Percentiles rank a stretch among this genome's conserved stretches.
phyloP scores from a whole-genome alignment of 2,888 invertebrate genomes.

The Athalia circularis region DNA sequence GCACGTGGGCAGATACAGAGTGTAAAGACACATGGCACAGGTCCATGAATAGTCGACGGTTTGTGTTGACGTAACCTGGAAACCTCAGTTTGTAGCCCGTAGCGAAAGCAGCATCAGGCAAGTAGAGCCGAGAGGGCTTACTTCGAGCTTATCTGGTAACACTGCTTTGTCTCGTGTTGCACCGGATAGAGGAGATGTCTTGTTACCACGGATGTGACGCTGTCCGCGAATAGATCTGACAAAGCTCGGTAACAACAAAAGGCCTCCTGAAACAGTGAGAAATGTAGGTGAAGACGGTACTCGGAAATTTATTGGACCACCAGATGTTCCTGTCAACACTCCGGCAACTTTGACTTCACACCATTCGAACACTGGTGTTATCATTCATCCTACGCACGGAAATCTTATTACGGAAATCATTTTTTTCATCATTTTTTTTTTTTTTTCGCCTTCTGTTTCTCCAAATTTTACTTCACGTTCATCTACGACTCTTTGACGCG shows the following conservation, averaged over 20 bases:
- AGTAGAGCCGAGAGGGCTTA: slow-evolving; percentile 29
- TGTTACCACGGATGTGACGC: slow-evolving; percentile 19
- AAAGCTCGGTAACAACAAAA: background rate
- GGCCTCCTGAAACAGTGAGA: background rate
- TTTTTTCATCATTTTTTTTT: no score
- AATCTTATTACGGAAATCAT: no score
- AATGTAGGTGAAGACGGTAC: background rate
- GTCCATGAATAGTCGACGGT: slow-evolving; percentile 11
- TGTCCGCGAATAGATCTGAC: slow-evolving; percentile 12
- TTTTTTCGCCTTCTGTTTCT: no score
- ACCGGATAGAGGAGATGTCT: slow-evolving; percentile 10
- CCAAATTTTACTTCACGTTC: no score
- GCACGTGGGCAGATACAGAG: background rate
- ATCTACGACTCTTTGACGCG: no score
- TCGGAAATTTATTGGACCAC: background rate
- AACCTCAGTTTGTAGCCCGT: slow-evolving; percentile 9
- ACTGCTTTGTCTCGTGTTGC: slow-evolving; percentile 20
- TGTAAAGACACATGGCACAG: background rate
- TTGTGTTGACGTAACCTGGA: slow-evolving; percentile 34
- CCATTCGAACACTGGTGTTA: background rate
- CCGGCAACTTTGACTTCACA: background rate
- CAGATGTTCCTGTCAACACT: background rate
- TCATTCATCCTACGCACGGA: no score
- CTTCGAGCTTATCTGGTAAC: slow-evolving; percentile 34
- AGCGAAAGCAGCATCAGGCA: slow-evolving; percentile 6